A percentile compares a stretch with the other conserved stretches of the same genome.
These are phyloP conservation scores for Phyllotreta striolata DNA, from an alignment of 2,888 invertebrate genomes.

Conservation along the genomic window DNA sequence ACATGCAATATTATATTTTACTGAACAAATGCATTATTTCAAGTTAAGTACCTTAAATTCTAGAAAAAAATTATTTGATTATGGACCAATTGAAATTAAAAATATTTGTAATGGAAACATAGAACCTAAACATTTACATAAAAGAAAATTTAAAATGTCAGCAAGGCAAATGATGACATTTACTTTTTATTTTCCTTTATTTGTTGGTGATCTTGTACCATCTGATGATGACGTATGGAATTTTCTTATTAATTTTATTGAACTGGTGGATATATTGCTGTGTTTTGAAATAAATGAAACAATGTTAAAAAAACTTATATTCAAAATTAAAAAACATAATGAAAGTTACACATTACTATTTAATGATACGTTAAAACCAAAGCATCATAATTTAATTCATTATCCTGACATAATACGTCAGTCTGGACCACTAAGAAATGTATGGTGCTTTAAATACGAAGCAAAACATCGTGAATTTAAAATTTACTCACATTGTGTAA, in stretches of 20 bases:
- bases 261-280: conserved; percentile 26
- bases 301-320: background rate
- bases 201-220: conserved; percentile 38
- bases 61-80: conserved; percentile 45
- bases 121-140: conserved; percentile 32
- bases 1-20: too few species aligned
- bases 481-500: conserved; percentile 15
- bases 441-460: conserved; percentile 20
- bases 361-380: conserved; percentile 42
- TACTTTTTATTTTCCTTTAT: conserved; percentile 41
- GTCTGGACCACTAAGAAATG: conserved; percentile 12
- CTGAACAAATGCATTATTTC: conserved; percentile 39
- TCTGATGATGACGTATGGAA: conserved; percentile 9
- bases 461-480: conserved; percentile 11
- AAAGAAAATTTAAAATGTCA: conserved; percentile 41
- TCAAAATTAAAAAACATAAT: conserved; percentile 12
- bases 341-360: conserved; percentile 6
- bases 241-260: conserved; percentile 15
- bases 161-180: conserved; percentile 48
- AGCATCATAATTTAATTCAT: conserved; percentile 44
- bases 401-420: conserved; percentile 6
- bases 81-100: conserved; percentile 42
- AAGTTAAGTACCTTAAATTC: conserved; percentile 41
- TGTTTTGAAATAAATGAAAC: conserved; percentile 1
- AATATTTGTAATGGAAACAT: conserved; percentile 42